Evolutionary conservation across 2,113 vertebrate genomes (phyloP).

Genomic region (Girardinichthys multiradiatus): DNA sequence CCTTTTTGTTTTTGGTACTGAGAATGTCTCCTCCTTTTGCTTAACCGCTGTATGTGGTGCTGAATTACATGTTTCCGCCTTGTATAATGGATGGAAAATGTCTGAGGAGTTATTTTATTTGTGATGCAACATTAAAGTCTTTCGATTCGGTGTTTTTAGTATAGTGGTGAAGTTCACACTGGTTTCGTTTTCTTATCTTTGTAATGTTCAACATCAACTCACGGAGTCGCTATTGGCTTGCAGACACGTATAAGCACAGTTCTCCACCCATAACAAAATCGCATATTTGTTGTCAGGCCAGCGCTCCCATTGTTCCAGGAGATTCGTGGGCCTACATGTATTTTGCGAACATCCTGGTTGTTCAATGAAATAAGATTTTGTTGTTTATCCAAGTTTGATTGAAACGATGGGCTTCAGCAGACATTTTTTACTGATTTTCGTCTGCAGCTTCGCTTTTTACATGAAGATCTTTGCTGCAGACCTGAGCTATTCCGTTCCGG

Average conservation of each 20-base stretch:
- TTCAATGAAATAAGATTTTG: neutral
- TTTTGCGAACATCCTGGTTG: neutral
- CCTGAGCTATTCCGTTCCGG: conserved; percentile 67
- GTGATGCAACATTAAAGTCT: neutral
- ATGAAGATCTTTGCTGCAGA: conserved; percentile 40
- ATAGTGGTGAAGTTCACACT: neutral
- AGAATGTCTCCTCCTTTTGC: too few relatives aligned
- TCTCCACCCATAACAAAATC: conserved; percentile 42
- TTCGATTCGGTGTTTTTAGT: neutral
- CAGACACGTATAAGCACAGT: neutral
- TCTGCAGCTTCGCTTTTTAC: conserved; percentile 1
- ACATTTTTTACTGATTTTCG: neutral
- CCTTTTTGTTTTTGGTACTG: neutral
- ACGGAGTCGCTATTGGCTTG: conserved; percentile 57
- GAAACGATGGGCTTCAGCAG: conserved; percentile 5
- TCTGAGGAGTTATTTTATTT: neutral
- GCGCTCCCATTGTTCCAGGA: conserved; percentile 22
- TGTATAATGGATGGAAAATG: neutral
- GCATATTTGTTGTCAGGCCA: neutral
- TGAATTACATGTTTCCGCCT: neutral
- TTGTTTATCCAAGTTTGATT: fast-evolving
- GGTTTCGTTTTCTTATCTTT: neutral
- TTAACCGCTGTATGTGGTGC: neutral
- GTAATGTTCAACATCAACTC: conserved; percentile 46
- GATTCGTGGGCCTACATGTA: neutral